Evolutionary conservation across 2,797 vertebrate species (phyloP).

Genomic region (Helostoma temminkii): DNA sequence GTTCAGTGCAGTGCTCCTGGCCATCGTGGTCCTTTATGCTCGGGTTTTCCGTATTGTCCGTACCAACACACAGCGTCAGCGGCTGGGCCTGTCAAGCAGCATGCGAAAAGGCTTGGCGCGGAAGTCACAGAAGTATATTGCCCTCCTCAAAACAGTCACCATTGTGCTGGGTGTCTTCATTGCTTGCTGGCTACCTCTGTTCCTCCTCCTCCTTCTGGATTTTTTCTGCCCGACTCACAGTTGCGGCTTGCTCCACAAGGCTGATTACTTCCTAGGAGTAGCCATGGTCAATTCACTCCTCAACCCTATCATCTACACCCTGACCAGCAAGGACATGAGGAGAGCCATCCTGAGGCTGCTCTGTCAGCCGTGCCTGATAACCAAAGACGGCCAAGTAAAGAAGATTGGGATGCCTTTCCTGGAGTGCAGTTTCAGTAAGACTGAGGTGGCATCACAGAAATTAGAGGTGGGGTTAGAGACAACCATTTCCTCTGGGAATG

Average conservation of each 20-base stretch:
- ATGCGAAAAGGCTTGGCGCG: constrained; percentile 76
- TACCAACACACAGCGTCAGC: constrained; percentile 82
- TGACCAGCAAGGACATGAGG: constrained; percentile 91
- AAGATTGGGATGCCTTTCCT: constrained; percentile 84
- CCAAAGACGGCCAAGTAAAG: constrained; percentile 83
- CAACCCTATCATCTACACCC: constrained; percentile 93
- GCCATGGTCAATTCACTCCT: constrained; percentile 93
- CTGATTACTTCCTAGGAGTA: constrained; percentile 90
- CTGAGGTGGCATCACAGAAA: constrained; percentile 84
- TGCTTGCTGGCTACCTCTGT: constrained; percentile 92
- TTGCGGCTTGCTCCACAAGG: constrained; percentile 87
- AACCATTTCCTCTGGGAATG: constrained; percentile 85
- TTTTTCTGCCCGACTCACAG: constrained; percentile 81
- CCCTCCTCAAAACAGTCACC: constrained; percentile 91
- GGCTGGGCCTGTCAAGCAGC: constrained; percentile 71
- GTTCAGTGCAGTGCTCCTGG: constrained; percentile 85
- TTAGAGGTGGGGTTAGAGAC: constrained; percentile 82
- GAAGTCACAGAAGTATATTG: constrained; percentile 87
- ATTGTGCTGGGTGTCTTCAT: constrained; percentile 91
- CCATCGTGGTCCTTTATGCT: constrained; percentile 88
- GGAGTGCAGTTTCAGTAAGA: constrained; percentile 89
- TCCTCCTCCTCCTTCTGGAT: constrained; percentile 89
- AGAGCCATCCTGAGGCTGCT: constrained; percentile 88
- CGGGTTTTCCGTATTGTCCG: constrained; percentile 90
- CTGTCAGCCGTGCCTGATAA: constrained; percentile 83